Conservation (phyloP, 1,140 invertebrate genomes). For the Frieseomelitta varia region DNA sequence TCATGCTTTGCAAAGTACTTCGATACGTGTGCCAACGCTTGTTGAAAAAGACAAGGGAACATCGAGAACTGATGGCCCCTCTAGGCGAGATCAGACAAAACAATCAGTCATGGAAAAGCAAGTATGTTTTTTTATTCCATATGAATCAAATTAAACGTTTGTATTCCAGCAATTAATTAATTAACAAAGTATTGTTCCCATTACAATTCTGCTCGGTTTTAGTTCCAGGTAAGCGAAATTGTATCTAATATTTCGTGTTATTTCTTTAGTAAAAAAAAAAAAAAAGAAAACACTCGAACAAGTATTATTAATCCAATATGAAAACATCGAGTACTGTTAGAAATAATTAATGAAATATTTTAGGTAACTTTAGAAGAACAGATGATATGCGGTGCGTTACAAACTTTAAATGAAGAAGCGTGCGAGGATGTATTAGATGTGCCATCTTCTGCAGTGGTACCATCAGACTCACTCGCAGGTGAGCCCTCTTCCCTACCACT, state of each 20-base stretch:
- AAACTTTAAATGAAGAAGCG: slow-evolving; percentile 95
- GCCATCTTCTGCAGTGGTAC: slow-evolving; percentile 71
- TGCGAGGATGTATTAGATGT: slow-evolving; percentile 91
- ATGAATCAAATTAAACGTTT: neutral
- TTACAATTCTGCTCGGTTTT: slow-evolving; percentile 57
- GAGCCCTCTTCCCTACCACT: slow-evolving; percentile 78
- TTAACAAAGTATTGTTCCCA: slow-evolving; percentile 43
- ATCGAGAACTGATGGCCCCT: slow-evolving; percentile 75
- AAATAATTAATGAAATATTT: slow-evolving; percentile 23
- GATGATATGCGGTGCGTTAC: slow-evolving; percentile 95
- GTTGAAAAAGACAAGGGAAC: slow-evolving; percentile 79
- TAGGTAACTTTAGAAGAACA: slow-evolving; percentile 96
- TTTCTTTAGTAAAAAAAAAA: neutral
- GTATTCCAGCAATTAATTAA: slow-evolving; percentile 10
- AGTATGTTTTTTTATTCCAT: slow-evolving; percentile 78
- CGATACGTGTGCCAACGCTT: slow-evolving; percentile 68
- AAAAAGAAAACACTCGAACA: neutral
- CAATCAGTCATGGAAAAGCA: slow-evolving; percentile 90
- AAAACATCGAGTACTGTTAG: neutral
- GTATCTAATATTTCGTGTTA: neutral
- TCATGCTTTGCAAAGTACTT: slow-evolving; percentile 65
- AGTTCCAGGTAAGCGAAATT: slow-evolving; percentile 79
- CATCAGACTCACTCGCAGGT: slow-evolving; percentile 80
- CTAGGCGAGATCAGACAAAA: slow-evolving; percentile 81
- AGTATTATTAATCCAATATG: neutral